A percentile compares a stretch with the other conserved stretches of the same genome.
phyloP scores from a whole-genome alignment of 2,113 vertebrate species.

The Erpornis zantholeuca region DNA sequence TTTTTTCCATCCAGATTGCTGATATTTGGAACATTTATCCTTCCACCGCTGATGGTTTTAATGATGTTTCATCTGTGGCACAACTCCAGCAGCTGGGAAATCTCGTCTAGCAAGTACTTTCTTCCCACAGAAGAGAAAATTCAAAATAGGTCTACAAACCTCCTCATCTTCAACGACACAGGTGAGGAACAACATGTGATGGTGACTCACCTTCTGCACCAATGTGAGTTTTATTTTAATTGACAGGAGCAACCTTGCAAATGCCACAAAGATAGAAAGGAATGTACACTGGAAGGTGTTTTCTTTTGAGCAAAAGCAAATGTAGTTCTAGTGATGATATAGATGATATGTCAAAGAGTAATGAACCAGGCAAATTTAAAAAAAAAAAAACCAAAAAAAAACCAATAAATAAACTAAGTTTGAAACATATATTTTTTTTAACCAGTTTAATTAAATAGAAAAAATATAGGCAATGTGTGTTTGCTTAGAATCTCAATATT shows the following conservation, averaged over 20 bases:
- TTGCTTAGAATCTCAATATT: not conserved
- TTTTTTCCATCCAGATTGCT: constrained; percentile 73
- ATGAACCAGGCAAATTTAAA: not conserved
- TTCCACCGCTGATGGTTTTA: constrained; percentile 67
- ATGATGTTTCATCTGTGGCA: constrained; percentile 8
- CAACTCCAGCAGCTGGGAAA: constrained; percentile 64
- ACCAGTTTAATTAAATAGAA: not conserved
- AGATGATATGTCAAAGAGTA: not conserved
- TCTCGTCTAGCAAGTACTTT: constrained; percentile 81
- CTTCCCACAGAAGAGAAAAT: constrained; percentile 69
- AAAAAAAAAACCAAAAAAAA: not conserved
- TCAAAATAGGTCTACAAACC: constrained; percentile 72
- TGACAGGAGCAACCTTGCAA: not conserved
- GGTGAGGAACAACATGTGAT: constrained; percentile 66
- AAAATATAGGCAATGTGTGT: not conserved
- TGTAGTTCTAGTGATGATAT: not conserved
- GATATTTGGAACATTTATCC: constrained; percentile 70
- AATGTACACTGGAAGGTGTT: not conserved
- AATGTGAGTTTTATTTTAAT: not conserved
- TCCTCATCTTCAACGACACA: constrained; percentile 88
- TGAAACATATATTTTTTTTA: not conserved
- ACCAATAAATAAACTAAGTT: not conserved
- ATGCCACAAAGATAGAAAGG: not conserved
- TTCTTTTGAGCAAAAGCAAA: not conserved
- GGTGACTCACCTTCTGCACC: not conserved